Base-by-base conservation (phyloP, 2,888 invertebrate species). In the Drosophila greeni region DNA sequence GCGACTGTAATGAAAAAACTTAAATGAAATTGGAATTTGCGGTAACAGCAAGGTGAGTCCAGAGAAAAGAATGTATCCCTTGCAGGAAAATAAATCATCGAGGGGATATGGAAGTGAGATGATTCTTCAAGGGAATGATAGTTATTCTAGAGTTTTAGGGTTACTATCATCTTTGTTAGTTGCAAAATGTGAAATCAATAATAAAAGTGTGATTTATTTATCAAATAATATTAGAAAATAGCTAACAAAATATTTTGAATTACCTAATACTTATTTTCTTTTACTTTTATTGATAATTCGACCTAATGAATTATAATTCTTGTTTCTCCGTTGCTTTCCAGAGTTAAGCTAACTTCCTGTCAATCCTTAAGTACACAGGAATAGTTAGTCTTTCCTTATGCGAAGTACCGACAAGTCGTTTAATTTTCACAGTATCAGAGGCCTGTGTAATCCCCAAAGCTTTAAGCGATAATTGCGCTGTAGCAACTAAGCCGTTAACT, bases 1-100 rank as follows among this genome's bases (percentile, higher is more conserved):
- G 58, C 73, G 65, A 48, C 49, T 45, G 48, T 78, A 82, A 80
- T 82, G 79, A 72, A 78, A 78, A 79, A 82, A 84, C 83, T 84
- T 84, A 69, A 82, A 84, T 84, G 70, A 67, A 72, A 79, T 73
- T 64, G 70, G 82, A 76, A 79, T 74, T 72, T 64, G 67, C 60
- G 52, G 29, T 34, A 26, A 58, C 26, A 33, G 55, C 31, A 45
- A 64, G 45, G 58, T 57, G 37, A 48, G 36, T 43, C 33, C 59
- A 31, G n/a, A 39, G 51, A 8, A 33, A 49, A 23, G 39, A 36
- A 23, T 37, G 33, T 14, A 51, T 37, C 9, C 34, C 37, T 26
- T 26, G n/a, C 26, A 18, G 34, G 45, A 24, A 52, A 49, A 53
- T 39, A 48, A 65, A 57, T 48, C 42, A 26, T 34, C 24, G 49